Evolutionary conservation across 1,140 invertebrate species (phyloP).

Genomic region (Papilio xuthus): DNA sequence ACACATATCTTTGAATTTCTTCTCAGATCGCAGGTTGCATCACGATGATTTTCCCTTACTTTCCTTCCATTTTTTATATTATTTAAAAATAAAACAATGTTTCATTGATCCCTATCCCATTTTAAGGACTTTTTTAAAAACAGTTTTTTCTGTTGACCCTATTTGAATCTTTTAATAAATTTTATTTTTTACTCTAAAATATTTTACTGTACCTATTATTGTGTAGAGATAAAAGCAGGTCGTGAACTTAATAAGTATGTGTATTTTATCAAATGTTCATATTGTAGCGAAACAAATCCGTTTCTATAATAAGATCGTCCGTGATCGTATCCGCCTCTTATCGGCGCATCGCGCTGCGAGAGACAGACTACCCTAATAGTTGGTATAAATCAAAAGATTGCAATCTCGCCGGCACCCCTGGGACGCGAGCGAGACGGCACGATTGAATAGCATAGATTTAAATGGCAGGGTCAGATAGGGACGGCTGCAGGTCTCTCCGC

Average conservation of each 20-base stretch:
- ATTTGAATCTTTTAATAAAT: too few relatives aligned
- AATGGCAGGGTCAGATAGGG: conserved; percentile 79
- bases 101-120: too few relatives aligned
- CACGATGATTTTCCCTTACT: too few relatives aligned
- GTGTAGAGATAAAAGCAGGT: background rate
- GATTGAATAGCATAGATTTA: conserved; percentile 82
- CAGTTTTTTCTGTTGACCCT: too few relatives aligned
- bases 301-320: conserved; percentile 74
- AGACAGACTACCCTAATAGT: conserved; percentile 80
- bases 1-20: too few relatives aligned
- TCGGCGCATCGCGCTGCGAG: conserved; percentile 69
- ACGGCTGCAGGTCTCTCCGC: conserved; percentile 71
- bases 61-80: too few relatives aligned
- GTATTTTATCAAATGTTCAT: conserved; percentile 24
- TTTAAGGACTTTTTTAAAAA: too few relatives aligned
- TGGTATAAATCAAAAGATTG: conserved; percentile 82
- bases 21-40: too few relatives aligned
- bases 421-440: conserved; percentile 78
- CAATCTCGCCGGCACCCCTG: conserved; percentile 79
- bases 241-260: background rate
- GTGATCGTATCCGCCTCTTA: conserved; percentile 71
- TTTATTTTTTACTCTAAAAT: background rate
- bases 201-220: background rate
- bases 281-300: conserved; percentile 55
- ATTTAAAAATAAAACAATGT: too few relatives aligned